A percentile compares a stretch with the other conserved stretches of the same genome.
Evolutionary conservation across 2,797 vertebrate genomes (phyloP).

Genomic region (Telmatherina bonti): DNA sequence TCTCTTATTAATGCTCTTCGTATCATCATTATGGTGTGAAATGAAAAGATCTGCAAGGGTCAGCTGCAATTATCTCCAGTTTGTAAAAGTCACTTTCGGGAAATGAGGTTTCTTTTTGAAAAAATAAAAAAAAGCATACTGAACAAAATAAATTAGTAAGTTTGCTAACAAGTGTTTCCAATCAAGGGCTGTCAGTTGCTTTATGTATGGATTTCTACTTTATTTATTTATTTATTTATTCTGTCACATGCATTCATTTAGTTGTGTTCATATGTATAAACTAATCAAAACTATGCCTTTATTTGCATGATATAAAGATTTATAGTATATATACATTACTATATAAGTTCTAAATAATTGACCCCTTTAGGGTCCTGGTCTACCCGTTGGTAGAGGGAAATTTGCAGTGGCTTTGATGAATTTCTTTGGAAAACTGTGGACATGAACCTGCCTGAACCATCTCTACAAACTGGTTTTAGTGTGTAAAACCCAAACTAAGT

Average conservation of each 20-base stretch:
- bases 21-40: conserved; percentile 74
- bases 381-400: too few relatives aligned
- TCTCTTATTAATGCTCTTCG: conserved; percentile 68
- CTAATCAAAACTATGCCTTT: not conserved
- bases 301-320: not conserved
- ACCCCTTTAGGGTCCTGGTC: too few relatives aligned
- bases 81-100: conserved; percentile 67
- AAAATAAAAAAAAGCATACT: conserved; percentile 42
- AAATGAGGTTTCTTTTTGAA: conserved; percentile 71
- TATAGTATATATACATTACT: not conserved
- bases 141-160: conserved; percentile 57
- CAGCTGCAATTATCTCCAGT: conserved; percentile 75
- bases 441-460: too few relatives aligned
- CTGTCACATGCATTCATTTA: not conserved
- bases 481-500: too few relatives aligned
- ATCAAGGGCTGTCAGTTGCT: conserved; percentile 34
- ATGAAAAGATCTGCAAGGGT: conserved; percentile 74
- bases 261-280: not conserved
- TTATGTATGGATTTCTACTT: conserved; percentile 13
- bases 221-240: conserved; percentile 8
- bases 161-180: conserved; percentile 49
- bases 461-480: too few relatives aligned
- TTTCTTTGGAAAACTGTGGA: too few relatives aligned
- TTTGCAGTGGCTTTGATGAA: too few relatives aligned
- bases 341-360: not conserved